Evolutionary conservation across 2,113 vertebrate species (phyloP), one percentile per base, ranked within the genome.

Genomic region (Macquaria ambigua): DNA sequence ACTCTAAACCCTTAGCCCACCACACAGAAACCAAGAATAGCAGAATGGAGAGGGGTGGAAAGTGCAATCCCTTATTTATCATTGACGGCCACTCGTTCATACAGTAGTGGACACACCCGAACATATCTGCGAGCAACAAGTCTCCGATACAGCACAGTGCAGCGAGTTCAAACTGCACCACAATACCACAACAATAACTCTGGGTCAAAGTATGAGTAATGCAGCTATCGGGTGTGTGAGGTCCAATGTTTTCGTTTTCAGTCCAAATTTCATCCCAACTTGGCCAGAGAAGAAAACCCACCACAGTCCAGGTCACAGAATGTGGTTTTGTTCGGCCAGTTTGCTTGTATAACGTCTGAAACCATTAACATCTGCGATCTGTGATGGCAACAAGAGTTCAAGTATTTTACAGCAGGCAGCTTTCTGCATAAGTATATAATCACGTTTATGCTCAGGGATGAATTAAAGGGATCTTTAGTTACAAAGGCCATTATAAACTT

Each of bases 21-120:
- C 77, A 68, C 75, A 58, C 74, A 58, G 82, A 14, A 76, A 91
- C 94, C 94, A 96, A 94, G 87, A 89, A 94, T 95, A 96, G 94
- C 93, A 87, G 79, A 83, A 82, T 25, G 61, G 50, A 87, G 82
- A 87, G 81, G 79, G 77, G 79, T 16, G 66, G 77, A 83, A 72
- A 83, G 89, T 77, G 81, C 82, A 69, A 52, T 76, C 84, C 72
- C 88, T 90, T 78, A 92, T 92, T 94, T 94, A 95, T 95, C 95
- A 93, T n/a, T 73, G 90, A 81, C 71, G 55, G 79, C 89, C 90
- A 93, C 83, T 28, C 56, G 56, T 31, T 86, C 79, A 31, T 61
- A 77, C 84, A 71, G 74, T 55, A 74, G 78, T 53, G 78, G 81
- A 86, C 86, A 82, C 83, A 63, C 89, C 83, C 83, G 21, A 78